These are phyloP conservation scores for Panopea generosa DNA, from an alignment of 2,888 invertebrate genomes.

Conservation along the genomic window DNA sequence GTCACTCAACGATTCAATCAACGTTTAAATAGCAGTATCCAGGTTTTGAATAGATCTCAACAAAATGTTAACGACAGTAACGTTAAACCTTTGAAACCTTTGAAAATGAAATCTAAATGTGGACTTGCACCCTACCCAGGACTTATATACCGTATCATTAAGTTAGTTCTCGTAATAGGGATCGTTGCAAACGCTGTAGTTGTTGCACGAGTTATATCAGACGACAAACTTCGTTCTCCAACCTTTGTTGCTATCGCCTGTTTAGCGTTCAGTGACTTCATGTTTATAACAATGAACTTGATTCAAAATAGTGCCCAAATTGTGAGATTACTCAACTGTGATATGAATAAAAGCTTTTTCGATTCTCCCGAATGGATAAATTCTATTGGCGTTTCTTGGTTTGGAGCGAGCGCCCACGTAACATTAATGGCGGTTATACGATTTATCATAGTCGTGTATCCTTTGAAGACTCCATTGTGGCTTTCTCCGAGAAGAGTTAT, in stretches of 20 bases:
- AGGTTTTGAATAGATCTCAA: no score
- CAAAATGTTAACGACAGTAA: no score
- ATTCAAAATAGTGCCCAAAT: not conserved
- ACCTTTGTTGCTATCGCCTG: slow-evolving; percentile 50
- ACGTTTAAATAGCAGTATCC: no score
- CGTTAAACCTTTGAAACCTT: no score
- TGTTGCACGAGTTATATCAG: slow-evolving; percentile 21
- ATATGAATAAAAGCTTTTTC: no score
- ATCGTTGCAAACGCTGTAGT: slow-evolving; percentile 42
- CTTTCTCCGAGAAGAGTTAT: slow-evolving; percentile 14
- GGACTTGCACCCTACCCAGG: no score
- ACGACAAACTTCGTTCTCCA: slow-evolving; percentile 31
- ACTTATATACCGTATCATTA: not conserved
- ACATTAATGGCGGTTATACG: slow-evolving; percentile 14
- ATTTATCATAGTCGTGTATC: slow-evolving; percentile 11
- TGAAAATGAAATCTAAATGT: no score
- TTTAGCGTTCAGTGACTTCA: slow-evolving; percentile 38
- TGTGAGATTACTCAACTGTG: no score
- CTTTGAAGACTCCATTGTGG: slow-evolving; percentile 12
- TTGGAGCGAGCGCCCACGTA: slow-evolving; percentile 12
- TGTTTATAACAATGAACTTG: slow-evolving; percentile 32
- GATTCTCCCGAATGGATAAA: no score
- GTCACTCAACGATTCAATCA: no score
- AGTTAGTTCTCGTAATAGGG: slow-evolving; percentile 28
- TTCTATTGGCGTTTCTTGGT: slow-evolving; percentile 11